Evolutionary conservation across 2,113 vertebrate genomes (phyloP), one percentile per base, ranked within the genome.

Genomic region (Probosciger aterrimus): DNA sequence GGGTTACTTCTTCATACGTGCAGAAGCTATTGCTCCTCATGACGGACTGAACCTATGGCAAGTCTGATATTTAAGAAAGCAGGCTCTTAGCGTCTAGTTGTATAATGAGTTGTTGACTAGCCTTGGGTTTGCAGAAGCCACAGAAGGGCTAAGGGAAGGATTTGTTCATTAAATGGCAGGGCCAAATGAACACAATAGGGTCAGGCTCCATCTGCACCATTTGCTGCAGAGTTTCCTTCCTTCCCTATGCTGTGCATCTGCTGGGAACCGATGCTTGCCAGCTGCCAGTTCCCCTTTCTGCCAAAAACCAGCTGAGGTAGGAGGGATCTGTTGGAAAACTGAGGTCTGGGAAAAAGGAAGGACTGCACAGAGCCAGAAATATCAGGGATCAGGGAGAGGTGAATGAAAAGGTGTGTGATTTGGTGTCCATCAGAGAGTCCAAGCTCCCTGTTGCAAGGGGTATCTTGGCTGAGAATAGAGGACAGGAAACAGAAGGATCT

Each of bases 211-310:
- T 97, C 93, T 96, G 94, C 19, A 90, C 50, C 13, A 33, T 75
- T 92, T 92, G 73, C 73, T 75, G 65, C 64, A 87, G 84, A 82
- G 88, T 96, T 97, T 97, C 96, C 96, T 96, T 97, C 95, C 96
- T 96, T 89, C 39, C 43, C 73, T 52, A 39, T 3, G 6, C 65
- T 82, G 55, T 1, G 5, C 88, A 93, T 96, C 88, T 95, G 92
- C 86, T 93, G 64, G 91, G 80, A 93, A 44, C 55, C 82, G 60
- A 77, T 94, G 71, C 92, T 91, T 86, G 88, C 93, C 88, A 96
- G 68, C 76, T 96, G 92, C 86, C 60, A 31, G 82, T 90, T 96
- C 69, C 41, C 47, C 4, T 24, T 75, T 71, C 62, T 92, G 71
- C 88, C 77, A 94, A 93, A 88, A 95, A 64, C 4, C 37, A 75